Percentiles rank a stretch among this genome's conserved stretches.
phyloP scores from a whole-genome alignment of 2,888 invertebrate species.

The Serripes groenlandicus region DNA sequence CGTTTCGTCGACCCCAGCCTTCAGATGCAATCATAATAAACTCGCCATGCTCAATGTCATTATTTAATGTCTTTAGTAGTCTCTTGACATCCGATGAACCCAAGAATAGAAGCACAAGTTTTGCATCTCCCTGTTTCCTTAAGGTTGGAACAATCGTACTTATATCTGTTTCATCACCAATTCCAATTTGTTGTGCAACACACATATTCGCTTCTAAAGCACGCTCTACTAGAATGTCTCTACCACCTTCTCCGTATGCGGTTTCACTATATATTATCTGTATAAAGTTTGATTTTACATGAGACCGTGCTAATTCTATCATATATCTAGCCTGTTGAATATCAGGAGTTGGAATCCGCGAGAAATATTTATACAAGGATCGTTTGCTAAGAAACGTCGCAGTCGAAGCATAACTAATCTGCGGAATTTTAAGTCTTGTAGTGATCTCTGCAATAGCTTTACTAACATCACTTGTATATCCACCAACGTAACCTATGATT shows the following conservation, averaged over 20 bases:
- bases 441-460: conserved; percentile 59
- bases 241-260: conserved; percentile 67
- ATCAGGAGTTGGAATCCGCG: conserved; percentile 64
- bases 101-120: conserved; percentile 59
- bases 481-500: conserved; percentile 68
- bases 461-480: conserved; percentile 66
- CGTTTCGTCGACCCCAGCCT: conserved; percentile 59
- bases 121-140: conserved; percentile 40
- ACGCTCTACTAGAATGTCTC: conserved; percentile 30
- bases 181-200: conserved; percentile 50
- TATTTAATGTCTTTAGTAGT: conserved; percentile 28
- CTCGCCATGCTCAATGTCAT: conserved; percentile 34
- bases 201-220: conserved; percentile 47
- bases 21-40: conserved; percentile 67
- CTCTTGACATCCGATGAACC: conserved; percentile 49
- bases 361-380: conserved; percentile 59
- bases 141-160: conserved; percentile 5
- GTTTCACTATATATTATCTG: conserved; percentile 68
- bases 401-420: conserved; percentile 68
- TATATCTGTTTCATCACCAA: conserved; percentile 33
- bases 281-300: conserved; percentile 56
- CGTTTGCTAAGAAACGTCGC: conserved; percentile 62
- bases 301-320: conserved; percentile 46
- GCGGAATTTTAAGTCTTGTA: conserved; percentile 51
- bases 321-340: conserved; percentile 60